Base-by-base conservation (phyloP, 2,888 invertebrate species). In the Cephalotes varians region DNA sequence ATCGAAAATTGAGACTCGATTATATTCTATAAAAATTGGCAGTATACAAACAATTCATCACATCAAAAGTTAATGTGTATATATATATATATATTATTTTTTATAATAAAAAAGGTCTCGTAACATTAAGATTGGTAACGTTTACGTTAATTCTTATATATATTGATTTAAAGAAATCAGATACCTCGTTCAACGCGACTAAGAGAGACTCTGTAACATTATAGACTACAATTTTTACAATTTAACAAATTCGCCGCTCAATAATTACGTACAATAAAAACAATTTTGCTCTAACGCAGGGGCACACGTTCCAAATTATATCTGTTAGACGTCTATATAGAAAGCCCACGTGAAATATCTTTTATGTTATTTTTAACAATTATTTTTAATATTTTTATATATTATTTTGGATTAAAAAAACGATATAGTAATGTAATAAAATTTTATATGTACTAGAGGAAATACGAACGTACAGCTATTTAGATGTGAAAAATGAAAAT, bases 21-120 rank as follows among this genome's bases (percentile, higher is more conserved):
- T 73, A 77, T 81, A 77, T 86, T 37, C 82, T 84, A 88, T 87
- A 88, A 86, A 88, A 86, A 84, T 77, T 86, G 88, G 80, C 86
- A 87, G 86, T 86, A 88, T 86, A 84, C 73, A 84, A 87, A 87
- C 82, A 80, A 87, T 87, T 72, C 86, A 79, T 84, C 84, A 72
- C 74, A 80, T 58, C 80, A 82, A 82, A 82, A 79, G 56, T 65
- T 80, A 80, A 47, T 81, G 54, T 81, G 40, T 62, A 31, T 76
- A 62, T 62, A 56, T 77, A 56, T 67, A 34, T 76, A 40, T 40
- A 4, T 74, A 44, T 64, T 28, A 44, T 10, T 74, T 49, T 77
- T 21, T 44, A 77, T 67, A 40, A 69, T 69, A 77, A 69, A 77
- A 77, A 67, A 77, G 71, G 21, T 44, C 15, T 54, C 18, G 18